These are phyloP conservation scores for Notodonta ziczac DNA, from an alignment of 2,888 invertebrate species.

Conservation along the genomic window DNA sequence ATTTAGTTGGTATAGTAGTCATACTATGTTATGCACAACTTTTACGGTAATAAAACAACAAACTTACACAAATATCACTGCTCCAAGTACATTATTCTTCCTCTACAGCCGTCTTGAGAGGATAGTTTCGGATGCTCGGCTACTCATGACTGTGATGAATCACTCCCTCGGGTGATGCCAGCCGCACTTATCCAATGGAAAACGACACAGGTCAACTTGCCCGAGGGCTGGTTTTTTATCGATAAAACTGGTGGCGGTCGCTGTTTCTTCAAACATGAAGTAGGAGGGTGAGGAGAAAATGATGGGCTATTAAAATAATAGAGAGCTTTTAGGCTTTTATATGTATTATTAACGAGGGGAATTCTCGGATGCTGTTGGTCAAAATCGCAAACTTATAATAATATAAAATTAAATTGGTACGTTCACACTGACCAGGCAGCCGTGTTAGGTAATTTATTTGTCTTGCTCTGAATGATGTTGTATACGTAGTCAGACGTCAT, in stretches of 20 bases:
- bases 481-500: no score
- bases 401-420: no score
- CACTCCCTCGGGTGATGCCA: slow-evolving; percentile 34
- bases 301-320: slow-evolving; percentile 42
- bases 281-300: slow-evolving; percentile 37
- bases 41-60: background rate
- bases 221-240: slow-evolving; percentile 34
- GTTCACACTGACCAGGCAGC: no score
- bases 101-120: slow-evolving; percentile 24
- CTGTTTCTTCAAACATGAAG: slow-evolving; percentile 44
- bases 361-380: slow-evolving; percentile 3
- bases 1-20: no score
- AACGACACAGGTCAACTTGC: slow-evolving; percentile 40
- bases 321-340: slow-evolving; percentile 35
- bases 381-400: no score
- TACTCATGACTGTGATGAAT: slow-evolving; percentile 53
- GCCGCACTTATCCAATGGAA: slow-evolving; percentile 35
- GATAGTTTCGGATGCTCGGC: slow-evolving; percentile 26
- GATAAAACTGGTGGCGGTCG: slow-evolving; percentile 32
- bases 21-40: no score
- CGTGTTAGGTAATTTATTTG: no score
- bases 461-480: no score
- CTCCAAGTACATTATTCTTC: slow-evolving; percentile 37
- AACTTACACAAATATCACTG: slow-evolving; percentile 43
- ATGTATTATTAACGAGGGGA: slow-evolving; percentile 24